phyloP scores from a whole-genome alignment of 1,140 invertebrate genomes.

The Planococcus citri region DNA sequence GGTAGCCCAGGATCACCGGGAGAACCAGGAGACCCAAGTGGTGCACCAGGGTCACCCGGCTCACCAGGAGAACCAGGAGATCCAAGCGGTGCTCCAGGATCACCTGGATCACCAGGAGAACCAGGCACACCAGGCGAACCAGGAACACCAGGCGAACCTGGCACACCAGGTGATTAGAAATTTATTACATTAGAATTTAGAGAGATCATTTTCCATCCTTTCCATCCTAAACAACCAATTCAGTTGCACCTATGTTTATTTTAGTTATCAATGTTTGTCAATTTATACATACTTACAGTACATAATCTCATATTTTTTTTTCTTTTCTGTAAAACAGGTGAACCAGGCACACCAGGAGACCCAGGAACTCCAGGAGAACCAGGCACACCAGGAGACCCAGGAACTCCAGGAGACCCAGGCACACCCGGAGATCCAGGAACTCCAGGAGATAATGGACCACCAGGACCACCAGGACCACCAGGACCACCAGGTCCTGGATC shows the following conservation, averaged over 20 bases:
- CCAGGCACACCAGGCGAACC: slow-evolving; percentile 27
- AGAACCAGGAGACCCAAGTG: slow-evolving; percentile 21
- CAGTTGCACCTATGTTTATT: slow-evolving; percentile 20
- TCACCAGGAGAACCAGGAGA: slow-evolving; percentile 26
- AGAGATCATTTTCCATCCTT: too few relatives aligned
- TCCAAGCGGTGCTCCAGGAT: slow-evolving; percentile 29
- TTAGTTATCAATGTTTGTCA: too few relatives aligned
- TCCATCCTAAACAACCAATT: slow-evolving; percentile 26
- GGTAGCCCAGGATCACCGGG: slow-evolving; percentile 23
- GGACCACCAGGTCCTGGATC: slow-evolving; percentile 14
- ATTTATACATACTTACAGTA: too few relatives aligned
- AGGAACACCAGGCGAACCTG: slow-evolving; percentile 25
- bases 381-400: slow-evolving; percentile 21
- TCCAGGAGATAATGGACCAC: slow-evolving; percentile 24
- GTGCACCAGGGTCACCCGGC: slow-evolving; percentile 25
- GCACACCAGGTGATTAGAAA: slow-evolving; percentile 26
- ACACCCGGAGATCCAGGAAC: slow-evolving; percentile 28
- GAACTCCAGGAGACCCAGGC: slow-evolving; percentile 28
- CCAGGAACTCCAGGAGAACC: slow-evolving; percentile 26
- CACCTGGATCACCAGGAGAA: slow-evolving; percentile 24
- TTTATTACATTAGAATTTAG: too few relatives aligned
- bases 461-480: slow-evolving; percentile 24
- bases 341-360: slow-evolving; percentile 9
- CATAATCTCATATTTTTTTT: too few relatives aligned
- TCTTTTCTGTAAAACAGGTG: slow-evolving; percentile 21